Evolutionary conservation across 2,797 vertebrate genomes (phyloP), one percentile per base, ranked within the genome.

Genomic region (Lemur catta): DNA sequence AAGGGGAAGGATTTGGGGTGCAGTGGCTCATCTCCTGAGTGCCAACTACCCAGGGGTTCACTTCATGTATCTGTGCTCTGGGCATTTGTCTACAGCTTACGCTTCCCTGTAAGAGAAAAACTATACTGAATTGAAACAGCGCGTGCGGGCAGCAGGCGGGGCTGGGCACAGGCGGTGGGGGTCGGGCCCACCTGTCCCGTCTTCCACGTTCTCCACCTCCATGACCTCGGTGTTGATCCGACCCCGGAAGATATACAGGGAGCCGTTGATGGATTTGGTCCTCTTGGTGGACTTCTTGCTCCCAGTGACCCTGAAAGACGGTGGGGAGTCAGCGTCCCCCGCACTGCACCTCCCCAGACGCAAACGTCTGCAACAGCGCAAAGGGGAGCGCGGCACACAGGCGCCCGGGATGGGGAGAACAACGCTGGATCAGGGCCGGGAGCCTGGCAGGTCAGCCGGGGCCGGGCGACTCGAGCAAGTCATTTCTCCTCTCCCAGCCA

Each of bases 211-310:
- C 97, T 99, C 99, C 76, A 99, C 99, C 96, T 99, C 99, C 99
- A 99, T 99, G 92, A 99, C 99, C 96, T 99, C 99, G 0, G 99
- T 99, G 98, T 99, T 99, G 98, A 99, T 99, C 72, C 99, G 98
- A 3, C 99, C 99, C 97, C 99, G 99, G 99, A 99, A 99, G 96
- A 99, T 99, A 97, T 99, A 99, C 79, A 99, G 99, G 85, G 99
- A 99, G 72, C 99, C 99, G 0, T 99, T 99, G 98, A 99, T 99
- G 71, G 99, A 99, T 98, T 99, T 99, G 79, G 99, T 99, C 98
- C 99, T 99, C 97, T 99, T 99, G 84, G 99, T 99, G 81, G 99
- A 99, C 75, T 98, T 0, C 98, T 99, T 99, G 98, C 99, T 99
- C 96, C 99, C 99, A 67, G 99, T 99, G 97, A 99, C 99, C 98